phyloP scores from a whole-genome alignment of 1,140 invertebrate genomes.

The Eumaeus atala region DNA sequence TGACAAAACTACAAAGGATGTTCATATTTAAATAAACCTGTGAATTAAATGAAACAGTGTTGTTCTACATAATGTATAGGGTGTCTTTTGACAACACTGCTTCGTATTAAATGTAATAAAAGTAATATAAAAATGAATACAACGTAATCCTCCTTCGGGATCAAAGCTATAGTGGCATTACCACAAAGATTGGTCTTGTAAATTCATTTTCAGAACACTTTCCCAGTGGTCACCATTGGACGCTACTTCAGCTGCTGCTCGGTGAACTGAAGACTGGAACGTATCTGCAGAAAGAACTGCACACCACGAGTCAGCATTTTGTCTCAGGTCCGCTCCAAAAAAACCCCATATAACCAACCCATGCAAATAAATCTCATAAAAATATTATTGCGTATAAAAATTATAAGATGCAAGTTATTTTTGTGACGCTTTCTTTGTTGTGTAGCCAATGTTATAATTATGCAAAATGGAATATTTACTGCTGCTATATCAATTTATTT shows the following conservation, averaged over 20 bases:
- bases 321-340: constrained; percentile 34
- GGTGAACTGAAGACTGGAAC: constrained; percentile 51
- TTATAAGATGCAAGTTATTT: no score
- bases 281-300: constrained; percentile 74
- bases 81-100: constrained; percentile 21
- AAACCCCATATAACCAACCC: not conserved
- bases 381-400: no score
- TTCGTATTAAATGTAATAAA: constrained; percentile 30
- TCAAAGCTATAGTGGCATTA: constrained; percentile 61
- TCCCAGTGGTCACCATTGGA: constrained; percentile 70
- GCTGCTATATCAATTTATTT: no score
- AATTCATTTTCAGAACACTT: constrained; percentile 70
- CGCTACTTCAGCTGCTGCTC: constrained; percentile 62
- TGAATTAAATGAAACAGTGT: constrained; percentile 32
- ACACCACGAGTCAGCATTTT: constrained; percentile 69
- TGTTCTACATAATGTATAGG: constrained; percentile 4
- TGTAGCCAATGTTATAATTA: no score
- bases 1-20: constrained; percentile 33
- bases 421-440: no score
- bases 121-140: constrained; percentile 65
- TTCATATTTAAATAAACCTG: constrained; percentile 33
- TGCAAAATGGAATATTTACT: no score
- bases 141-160: constrained; percentile 51
- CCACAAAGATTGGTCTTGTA: constrained; percentile 70
- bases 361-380: constrained; percentile 1